Evolutionary conservation across 2,797 vertebrate species (phyloP).

Genomic region (Peromyscus eremicus): DNA sequence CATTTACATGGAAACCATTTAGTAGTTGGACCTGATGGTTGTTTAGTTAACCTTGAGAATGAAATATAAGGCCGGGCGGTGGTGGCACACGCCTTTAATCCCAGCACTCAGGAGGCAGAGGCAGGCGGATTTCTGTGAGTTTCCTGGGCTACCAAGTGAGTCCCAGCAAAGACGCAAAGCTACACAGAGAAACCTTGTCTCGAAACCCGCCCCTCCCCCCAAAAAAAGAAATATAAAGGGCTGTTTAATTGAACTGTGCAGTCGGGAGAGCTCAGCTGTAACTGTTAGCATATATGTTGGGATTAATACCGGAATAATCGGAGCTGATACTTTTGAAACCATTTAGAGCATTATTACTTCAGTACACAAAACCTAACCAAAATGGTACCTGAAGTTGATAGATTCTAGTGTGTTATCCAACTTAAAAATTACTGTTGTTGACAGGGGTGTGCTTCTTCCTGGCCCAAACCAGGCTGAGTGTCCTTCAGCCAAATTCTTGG

Average conservation of each 20-base stretch:
- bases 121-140: no score
- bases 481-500: neutral
- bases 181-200: no score
- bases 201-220: no score
- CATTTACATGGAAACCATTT: constrained; percentile 21
- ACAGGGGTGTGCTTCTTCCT: neutral
- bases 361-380: neutral
- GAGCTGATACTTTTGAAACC: constrained; percentile 45
- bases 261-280: neutral
- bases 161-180: no score
- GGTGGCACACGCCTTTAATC: no score
- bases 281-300: constrained; percentile 29
- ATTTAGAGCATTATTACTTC: neutral
- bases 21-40: constrained; percentile 11
- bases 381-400: constrained; percentile 16
- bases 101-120: no score
- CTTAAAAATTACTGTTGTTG: neutral
- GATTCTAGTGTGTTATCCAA: constrained; percentile 20
- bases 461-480: neutral
- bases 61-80: constrained; percentile 42
- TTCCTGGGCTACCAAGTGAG: no score
- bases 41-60: constrained; percentile 56
- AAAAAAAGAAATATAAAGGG: constrained; percentile 41
- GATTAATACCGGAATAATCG: neutral
- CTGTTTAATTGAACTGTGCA: constrained; percentile 18